Evolutionary conservation across 2,113 vertebrate genomes (phyloP), one percentile per base, ranked within the genome.

Genomic region (Jaculus jaculus): DNA sequence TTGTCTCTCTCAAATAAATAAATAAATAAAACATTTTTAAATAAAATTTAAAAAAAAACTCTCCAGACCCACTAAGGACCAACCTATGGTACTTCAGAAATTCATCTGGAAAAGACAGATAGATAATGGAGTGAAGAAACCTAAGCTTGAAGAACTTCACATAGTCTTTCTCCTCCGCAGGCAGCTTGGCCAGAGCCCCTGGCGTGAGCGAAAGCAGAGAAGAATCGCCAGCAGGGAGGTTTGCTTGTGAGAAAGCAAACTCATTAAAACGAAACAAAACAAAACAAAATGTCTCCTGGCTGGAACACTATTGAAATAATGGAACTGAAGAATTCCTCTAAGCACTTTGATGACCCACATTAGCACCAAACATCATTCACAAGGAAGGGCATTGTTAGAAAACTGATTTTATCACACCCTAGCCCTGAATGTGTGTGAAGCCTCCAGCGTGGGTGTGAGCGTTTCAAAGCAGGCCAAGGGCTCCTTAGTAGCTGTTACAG

Each of bases 351-450:
- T 88, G 60, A 69, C 16, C 72, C 21, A 72, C 60, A 39, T 86
- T 72, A 91, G 68, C 58, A 91, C 26, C 7, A 91, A 84, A 75
- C 20, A 21, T 85, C 92, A 94, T 85, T 68, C 28, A 90, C 65
- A 90, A 91, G 63, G 24, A 88, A 83, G 74, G 42, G 65, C 28
- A 71, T 34, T 93, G 60, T 90, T 60, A 95, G 87, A 90, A 96
- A 94, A 92, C 18, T 47, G 69, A 88, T 90, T 94, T 95, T 73
- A 92, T 86, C 54, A 34, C 63, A 90, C 86, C 17, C 15, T 47
- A 34, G 77, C 71, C 77, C 21, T 21, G 82, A 74, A 77, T 78
- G 23, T 94, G 61, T 54, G 54, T 54, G n/a, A 12, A 54, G 54
- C 54, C 54, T 54, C 54, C 54, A 54, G 54, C 42, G 42, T 47